Evolutionary conservation across 30 jellyfish, hydroid and myxozoan species (phyloP).

Genomic region (Chrysaora quinquecirrha): DNA sequence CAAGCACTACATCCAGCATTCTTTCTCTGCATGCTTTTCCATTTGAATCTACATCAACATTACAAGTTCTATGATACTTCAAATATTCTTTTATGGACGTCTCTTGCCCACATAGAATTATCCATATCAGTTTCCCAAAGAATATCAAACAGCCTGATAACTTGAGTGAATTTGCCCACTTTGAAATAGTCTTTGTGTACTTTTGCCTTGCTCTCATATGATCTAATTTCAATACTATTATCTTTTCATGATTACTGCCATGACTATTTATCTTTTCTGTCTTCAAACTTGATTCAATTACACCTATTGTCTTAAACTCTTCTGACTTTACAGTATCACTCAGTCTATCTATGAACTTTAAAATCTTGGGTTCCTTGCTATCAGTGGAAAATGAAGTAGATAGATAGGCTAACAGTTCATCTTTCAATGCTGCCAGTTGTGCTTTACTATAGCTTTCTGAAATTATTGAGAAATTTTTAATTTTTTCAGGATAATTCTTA

Average conservation of each 20-base stretch:
- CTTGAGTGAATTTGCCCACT: slow-evolving; percentile 18
- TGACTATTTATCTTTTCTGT: neutral
- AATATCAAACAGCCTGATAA: slow-evolving; percentile 37
- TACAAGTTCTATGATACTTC: slow-evolving; percentile 48
- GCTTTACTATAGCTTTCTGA: neutral
- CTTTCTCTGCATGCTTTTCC: slow-evolving; percentile 92
- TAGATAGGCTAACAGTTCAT: neutral
- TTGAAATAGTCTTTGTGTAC: slow-evolving; percentile 35
- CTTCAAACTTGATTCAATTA: too few species aligned
- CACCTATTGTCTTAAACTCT: neutral
- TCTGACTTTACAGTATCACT: slow-evolving; percentile 1
- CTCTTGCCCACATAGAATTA: slow-evolving; percentile 37
- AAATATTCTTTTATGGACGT: slow-evolving; percentile 39
- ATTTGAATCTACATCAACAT: slow-evolving; percentile 81
- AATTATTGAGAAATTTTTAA: slow-evolving; percentile 17
- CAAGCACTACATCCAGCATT: slow-evolving; percentile 45
- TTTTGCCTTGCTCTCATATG: slow-evolving; percentile 66
- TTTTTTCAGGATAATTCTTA: slow-evolving; percentile 20
- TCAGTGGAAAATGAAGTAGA: neutral
- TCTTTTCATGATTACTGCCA: neutral
- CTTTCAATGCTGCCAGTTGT: slow-evolving; percentile 6
- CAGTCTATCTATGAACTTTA: slow-evolving; percentile 38
- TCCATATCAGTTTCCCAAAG: slow-evolving; percentile 24
- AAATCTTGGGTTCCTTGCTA: slow-evolving; percentile 18
- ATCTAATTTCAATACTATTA: slow-evolving; percentile 63